Percentiles rank a stretch among this genome's conserved stretches.
Conservation (phyloP, 2,113 vertebrate genomes). For the Chlamydotis undulata region DNA sequence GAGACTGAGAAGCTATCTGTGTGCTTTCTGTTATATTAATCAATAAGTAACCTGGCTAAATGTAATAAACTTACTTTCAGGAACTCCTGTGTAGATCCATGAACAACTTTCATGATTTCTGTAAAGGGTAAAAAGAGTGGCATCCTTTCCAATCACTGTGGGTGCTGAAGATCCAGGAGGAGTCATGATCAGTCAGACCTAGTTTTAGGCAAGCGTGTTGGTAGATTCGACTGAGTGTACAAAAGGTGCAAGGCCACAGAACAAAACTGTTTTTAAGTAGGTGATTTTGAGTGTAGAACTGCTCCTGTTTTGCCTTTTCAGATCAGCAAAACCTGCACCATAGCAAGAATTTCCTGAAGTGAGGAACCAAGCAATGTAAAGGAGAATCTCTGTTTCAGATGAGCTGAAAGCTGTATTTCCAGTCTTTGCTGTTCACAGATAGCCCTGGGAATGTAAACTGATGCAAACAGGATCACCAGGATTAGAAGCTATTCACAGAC, state of each 20-base stretch:
- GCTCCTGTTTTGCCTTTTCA: not conserved
- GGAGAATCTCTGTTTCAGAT: not conserved
- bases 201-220: not conserved
- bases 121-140: not conserved
- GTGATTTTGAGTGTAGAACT: not conserved
- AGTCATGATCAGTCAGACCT: not conserved
- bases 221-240: not conserved
- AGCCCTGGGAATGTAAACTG: conserved; percentile 20
- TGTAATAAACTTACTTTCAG: not conserved
- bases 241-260: not conserved
- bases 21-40: not conserved
- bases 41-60: not conserved
- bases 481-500: conserved; percentile 31
- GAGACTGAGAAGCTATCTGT: not conserved
- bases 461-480: conserved; percentile 29
- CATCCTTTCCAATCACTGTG: not conserved
- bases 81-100: not conserved
- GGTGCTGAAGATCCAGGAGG: not conserved
- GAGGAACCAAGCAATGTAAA: not conserved
- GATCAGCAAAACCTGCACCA: not conserved
- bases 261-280: not conserved
- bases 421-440: conserved; percentile 1
- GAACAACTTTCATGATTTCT: not conserved
- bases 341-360: not conserved
- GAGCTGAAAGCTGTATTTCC: conserved; percentile 15